These are phyloP conservation scores for Apis florea DNA, from an alignment of 1,140 invertebrate species.

Conservation along the genomic window DNA sequence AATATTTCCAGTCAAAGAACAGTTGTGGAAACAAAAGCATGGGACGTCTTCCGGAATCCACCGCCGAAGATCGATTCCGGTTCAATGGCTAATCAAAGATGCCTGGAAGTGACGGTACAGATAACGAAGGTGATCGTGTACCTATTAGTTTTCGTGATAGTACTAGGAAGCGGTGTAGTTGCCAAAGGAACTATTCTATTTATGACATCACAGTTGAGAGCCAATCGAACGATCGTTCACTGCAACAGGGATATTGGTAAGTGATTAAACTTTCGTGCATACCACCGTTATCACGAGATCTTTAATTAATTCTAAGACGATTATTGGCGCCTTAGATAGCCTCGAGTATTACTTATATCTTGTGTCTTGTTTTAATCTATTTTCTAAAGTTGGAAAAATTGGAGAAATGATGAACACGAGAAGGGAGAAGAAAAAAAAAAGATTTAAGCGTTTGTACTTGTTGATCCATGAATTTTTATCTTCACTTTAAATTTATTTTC, in stretches of 20 bases:
- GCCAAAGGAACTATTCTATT: conserved; percentile 93
- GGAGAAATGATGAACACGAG: too few species aligned
- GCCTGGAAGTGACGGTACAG: conserved; percentile 91
- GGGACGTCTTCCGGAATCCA: conserved; percentile 96
- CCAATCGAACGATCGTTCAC: conserved; percentile 87
- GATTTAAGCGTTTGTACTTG: too few species aligned
- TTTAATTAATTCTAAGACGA: not conserved
- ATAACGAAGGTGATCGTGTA: conserved; percentile 93
- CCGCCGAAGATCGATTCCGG: conserved; percentile 93
- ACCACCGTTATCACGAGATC: not conserved
- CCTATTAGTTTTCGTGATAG: conserved; percentile 90
- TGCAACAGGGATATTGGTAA: conserved; percentile 92
- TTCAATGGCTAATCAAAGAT: conserved; percentile 92
- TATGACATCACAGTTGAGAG: conserved; percentile 93
- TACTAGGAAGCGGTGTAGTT: conserved; percentile 90
- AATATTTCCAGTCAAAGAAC: conserved; percentile 87
- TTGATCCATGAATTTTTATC: too few species aligned
- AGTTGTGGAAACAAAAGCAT: conserved; percentile 93
- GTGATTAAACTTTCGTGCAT: conserved; percentile 52
- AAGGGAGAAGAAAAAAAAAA: too few species aligned
- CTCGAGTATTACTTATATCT: not conserved
- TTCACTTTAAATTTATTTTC: too few species aligned
- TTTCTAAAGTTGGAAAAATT: not conserved
- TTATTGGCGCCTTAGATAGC: not conserved
- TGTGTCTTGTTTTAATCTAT: not conserved